Conservation (phyloP, 1,140 invertebrate genomes). For the Orchesella cincta region DNA sequence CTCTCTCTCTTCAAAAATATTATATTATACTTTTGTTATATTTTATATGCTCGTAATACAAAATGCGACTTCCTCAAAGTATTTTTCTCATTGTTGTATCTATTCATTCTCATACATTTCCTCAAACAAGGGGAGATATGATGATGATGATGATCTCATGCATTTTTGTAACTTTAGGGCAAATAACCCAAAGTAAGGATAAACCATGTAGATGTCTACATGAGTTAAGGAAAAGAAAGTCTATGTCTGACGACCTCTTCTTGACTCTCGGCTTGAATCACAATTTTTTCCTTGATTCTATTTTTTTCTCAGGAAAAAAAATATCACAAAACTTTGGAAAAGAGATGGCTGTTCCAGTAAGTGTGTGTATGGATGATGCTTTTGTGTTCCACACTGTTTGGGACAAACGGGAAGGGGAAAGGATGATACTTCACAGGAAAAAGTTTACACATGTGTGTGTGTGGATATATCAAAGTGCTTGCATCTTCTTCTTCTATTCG, state of each 20-base stretch:
- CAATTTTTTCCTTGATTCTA: neutral
- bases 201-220: neutral
- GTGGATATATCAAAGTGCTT: no score
- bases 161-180: conserved; percentile 5
- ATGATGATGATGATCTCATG: neutral
- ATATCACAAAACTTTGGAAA: conserved; percentile 22
- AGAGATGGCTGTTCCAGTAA: no score
- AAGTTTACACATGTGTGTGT: no score
- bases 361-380: no score
- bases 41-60: neutral
- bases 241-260: neutral
- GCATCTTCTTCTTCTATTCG: no score
- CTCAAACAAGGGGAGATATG: neutral
- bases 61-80: neutral
- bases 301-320: neutral
- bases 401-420: no score
- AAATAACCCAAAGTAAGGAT: neutral
- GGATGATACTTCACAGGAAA: no score
- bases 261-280: conserved; percentile 17
- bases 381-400: no score
- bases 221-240: neutral
- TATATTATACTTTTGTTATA: no score
- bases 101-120: neutral
- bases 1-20: no score
- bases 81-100: neutral